Percentiles rank a stretch among this genome's conserved stretches.
phyloP scores from a whole-genome alignment of 2,113 vertebrate genomes.

The Corythaixoides concolor region DNA sequence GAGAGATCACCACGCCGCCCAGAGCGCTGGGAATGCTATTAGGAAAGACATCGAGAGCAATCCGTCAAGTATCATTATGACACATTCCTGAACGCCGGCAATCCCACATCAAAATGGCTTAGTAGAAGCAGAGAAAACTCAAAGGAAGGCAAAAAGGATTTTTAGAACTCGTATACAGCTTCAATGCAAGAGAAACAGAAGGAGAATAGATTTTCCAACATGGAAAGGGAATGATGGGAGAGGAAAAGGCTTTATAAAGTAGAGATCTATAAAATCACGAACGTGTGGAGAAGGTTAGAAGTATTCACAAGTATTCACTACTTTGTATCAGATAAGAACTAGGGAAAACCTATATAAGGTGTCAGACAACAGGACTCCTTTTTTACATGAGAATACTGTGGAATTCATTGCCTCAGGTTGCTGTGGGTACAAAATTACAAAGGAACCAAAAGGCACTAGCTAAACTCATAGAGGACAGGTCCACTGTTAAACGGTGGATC shows the following conservation, averaged over 20 bases:
- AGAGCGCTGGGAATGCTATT: neutral
- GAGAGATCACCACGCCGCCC: neutral
- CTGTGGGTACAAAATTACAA: neutral
- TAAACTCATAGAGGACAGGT: neutral
- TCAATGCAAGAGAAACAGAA: neutral
- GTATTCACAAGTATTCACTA: neutral
- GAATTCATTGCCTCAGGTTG: neutral
- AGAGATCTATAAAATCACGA: neutral
- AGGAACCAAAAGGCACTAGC: neutral
- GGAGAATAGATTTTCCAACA: neutral
- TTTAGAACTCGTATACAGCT: neutral
- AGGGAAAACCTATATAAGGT: neutral
- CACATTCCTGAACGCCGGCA: neutral
- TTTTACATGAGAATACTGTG: neutral
- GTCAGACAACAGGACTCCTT: neutral
- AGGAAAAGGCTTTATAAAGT: neutral
- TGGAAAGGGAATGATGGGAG: neutral
- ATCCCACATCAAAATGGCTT: neutral
- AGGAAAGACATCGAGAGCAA: neutral
- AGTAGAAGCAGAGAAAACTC: neutral
- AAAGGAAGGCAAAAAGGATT: neutral
- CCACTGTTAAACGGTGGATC: neutral
- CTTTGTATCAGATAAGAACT: neutral
- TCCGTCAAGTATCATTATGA: neutral
- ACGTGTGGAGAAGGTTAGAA: neutral